Evolutionary conservation across 1,140 invertebrate genomes (phyloP).

Genomic region (Camponotus vicinus): DNA sequence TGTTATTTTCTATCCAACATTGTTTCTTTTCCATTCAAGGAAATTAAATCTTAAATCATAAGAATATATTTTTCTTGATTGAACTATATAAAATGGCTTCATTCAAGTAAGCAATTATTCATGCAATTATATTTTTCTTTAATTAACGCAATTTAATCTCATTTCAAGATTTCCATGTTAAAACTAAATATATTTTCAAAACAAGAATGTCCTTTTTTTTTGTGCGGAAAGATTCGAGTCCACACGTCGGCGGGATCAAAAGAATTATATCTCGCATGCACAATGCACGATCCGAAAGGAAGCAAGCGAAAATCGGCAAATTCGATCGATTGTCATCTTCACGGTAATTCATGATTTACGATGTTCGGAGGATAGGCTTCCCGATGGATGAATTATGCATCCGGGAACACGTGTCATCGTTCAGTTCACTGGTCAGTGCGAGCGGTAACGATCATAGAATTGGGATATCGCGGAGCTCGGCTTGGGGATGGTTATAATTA

Average conservation of each 20-base stretch:
- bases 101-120: too few species aligned
- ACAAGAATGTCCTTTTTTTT: too few species aligned
- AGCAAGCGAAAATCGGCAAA: background rate
- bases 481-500: constrained; percentile 63
- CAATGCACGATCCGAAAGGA: background rate
- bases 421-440: background rate
- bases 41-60: too few species aligned
- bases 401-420: constrained; percentile 46
- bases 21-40: too few species aligned
- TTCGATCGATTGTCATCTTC: constrained; percentile 21
- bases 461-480: constrained; percentile 33
- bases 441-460: constrained; percentile 61
- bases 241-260: background rate
- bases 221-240: constrained; percentile 1
- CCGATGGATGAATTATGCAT: constrained; percentile 55
- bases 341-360: constrained; percentile 65
- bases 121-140: too few species aligned
- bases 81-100: too few species aligned
- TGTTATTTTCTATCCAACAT: too few species aligned
- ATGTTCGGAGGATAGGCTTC: constrained; percentile 52
- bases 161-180: too few species aligned
- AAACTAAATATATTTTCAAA: too few species aligned
- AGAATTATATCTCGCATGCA: constrained; percentile 19
- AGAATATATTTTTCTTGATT: too few species aligned
- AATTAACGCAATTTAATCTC: too few species aligned